Evolutionary conservation across 2,113 vertebrate genomes (phyloP), one percentile per base, ranked within the genome.

Genomic region (Brienomyrus brachyistius): DNA sequence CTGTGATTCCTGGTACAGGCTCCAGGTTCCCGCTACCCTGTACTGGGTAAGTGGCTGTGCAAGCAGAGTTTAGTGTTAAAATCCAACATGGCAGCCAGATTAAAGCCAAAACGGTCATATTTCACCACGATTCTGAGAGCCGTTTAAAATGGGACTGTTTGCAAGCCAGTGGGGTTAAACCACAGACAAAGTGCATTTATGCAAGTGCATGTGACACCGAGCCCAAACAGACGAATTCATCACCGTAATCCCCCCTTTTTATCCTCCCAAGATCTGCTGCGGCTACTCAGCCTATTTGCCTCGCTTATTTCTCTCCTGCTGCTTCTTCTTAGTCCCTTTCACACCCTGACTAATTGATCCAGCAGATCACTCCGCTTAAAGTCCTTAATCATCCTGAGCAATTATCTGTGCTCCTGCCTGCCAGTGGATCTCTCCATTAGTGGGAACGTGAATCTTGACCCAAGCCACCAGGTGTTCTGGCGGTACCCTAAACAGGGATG

Each of bases 331-430:
- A 31, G 83, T 50, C 27, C 23, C 9, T 10, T 48, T 89, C 80
- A 48, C 51, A 40, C 86, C 90, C 89, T 31, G 35, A 48, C 23
- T 35, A 54, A 89, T 88, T 90, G 90, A 92, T 90, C 90, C 45
- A 1, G 3, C 11, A 70, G 90, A 88, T 91, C 88, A 88, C 45
- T 86, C 21, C 4, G 10, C 45, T 87, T 89, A 91, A 91, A 66
- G 89, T 82, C 48, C 83, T 74, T 88, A 90, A 90, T 90, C 88
- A 89, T 77, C 87, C 88, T 62, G 59, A 47, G 74, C 59, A 62
- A 27, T 50, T 35, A 85, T 70, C 52, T 83, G 21, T 51, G n/a
- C 48, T 21, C 54, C 47, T 13, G 31, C 19, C 51, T 89, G 88
- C 62, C 59, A 59, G 50, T 62, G n/a, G 52, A 54, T 50, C n/a